Conservation (phyloP, 2,797 vertebrate genomes). For the Darevskia nairensis region DNA sequence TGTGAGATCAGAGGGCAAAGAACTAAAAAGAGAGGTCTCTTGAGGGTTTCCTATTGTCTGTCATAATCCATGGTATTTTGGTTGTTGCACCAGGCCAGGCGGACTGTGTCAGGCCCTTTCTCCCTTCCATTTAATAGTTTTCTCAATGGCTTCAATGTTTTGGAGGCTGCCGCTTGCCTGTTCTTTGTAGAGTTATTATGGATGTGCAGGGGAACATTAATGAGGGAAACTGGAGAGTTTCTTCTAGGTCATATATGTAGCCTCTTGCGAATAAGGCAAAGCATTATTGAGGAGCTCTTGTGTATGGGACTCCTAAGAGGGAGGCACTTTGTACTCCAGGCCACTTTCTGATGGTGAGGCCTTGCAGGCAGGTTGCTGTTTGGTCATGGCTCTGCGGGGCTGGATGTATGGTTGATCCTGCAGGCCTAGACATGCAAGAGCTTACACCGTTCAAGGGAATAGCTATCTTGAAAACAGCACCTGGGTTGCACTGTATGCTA, state of each 20-base stretch:
- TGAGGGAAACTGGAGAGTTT: not conserved
- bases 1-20: constrained; percentile 6
- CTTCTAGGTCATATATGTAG: not conserved
- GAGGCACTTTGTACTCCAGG: not conserved
- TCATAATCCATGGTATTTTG: not conserved
- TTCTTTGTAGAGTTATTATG: not conserved
- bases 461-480: constrained; percentile 27
- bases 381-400: constrained; percentile 15
- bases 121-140: not conserved
- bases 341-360: constrained; percentile 5
- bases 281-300: not conserved
- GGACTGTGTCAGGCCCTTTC: not conserved
- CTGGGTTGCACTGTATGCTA: not conserved
- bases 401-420: constrained; percentile 12
- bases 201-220: not conserved
- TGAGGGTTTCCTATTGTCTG: not conserved
- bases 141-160: not conserved
- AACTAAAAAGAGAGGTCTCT: constrained; percentile 9
- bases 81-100: not conserved
- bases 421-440: constrained; percentile 21
- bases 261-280: not conserved
- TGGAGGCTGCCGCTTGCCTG: not conserved
- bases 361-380: constrained; percentile 1
- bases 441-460: constrained; percentile 11
- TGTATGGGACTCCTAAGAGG: not conserved